These are phyloP conservation scores for Elephas maximus DNA, from an alignment of 2,113 vertebrate species.

Conservation along the genomic window DNA sequence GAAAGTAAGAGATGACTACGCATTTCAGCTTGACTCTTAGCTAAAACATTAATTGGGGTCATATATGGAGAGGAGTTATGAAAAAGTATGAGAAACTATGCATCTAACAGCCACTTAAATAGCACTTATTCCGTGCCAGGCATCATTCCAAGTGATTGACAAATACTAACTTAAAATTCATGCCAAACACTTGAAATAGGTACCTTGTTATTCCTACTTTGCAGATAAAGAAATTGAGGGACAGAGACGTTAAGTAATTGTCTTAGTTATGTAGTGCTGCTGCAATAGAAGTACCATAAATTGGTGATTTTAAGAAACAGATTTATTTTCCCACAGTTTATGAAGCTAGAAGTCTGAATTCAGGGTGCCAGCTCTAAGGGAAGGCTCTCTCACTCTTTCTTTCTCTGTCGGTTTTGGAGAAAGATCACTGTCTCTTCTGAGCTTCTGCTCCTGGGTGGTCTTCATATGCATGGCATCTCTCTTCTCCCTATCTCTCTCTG, in stretches of 20 bases:
- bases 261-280: too few relatives aligned
- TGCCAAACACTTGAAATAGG: not conserved
- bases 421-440: too few relatives aligned
- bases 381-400: too few relatives aligned
- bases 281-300: too few relatives aligned
- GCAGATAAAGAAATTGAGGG: slow-evolving; percentile 21
- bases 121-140: not conserved
- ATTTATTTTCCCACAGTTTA: too few relatives aligned
- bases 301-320: too few relatives aligned
- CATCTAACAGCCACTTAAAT: not conserved
- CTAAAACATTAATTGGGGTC: not conserved
- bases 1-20: not conserved
- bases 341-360: too few relatives aligned
- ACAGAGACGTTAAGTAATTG: not conserved
- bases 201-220: slow-evolving; percentile 25
- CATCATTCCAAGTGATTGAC: slow-evolving; percentile 13
- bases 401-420: too few relatives aligned
- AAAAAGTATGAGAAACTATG: not conserved
- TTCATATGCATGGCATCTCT: too few relatives aligned
- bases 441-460: too few relatives aligned
- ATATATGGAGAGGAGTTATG: not conserved
- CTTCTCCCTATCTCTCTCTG: too few relatives aligned
- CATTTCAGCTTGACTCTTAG: not conserved
- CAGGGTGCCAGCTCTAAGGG: too few relatives aligned
- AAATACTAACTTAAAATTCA: not conserved